A percentile compares a stretch with the other conserved stretches of the same genome.
These are phyloP conservation scores for Sarcophaga carnaria DNA, from an alignment of 2,888 invertebrate genomes.

Conservation along the genomic window DNA sequence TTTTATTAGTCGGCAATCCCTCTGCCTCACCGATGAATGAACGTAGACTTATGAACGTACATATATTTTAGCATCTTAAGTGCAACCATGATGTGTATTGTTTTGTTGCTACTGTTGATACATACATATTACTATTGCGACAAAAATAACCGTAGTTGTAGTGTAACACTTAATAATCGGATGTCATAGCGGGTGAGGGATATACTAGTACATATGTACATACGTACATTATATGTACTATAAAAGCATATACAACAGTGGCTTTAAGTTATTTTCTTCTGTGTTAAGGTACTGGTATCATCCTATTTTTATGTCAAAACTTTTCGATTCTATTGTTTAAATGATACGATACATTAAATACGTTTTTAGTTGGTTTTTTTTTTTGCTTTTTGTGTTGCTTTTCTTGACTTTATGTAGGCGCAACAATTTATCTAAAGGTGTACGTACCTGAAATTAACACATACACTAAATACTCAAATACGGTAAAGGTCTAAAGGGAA, in stretches of 20 bases:
- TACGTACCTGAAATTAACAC: neutral
- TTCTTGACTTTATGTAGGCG: constrained; percentile 27
- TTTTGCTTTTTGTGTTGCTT: neutral
- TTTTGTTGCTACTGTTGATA: constrained; percentile 45
- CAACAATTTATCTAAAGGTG: constrained; percentile 38
- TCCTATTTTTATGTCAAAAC: constrained; percentile 31
- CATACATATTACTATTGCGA: constrained; percentile 27
- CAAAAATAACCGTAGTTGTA: constrained; percentile 40
- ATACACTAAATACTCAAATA: no score
- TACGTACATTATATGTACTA: neutral
- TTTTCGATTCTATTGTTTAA: constrained; percentile 2
- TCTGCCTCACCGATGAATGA: no score
- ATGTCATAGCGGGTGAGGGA: neutral
- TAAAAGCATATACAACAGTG: constrained; percentile 48
- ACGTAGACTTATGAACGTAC: neutral
- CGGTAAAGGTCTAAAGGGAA: neutral
- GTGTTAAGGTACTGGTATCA: neutral
- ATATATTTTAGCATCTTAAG: constrained; percentile 63
- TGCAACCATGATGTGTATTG: constrained; percentile 63
- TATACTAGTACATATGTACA: no score
- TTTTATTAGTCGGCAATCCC: no score
- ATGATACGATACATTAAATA: constrained; percentile 50
- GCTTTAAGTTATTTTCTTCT: constrained; percentile 54
- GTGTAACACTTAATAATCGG: neutral
- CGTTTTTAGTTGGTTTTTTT: constrained; percentile 27